Conservation (phyloP, 2,888 invertebrate species). For the Troides oblongomaculatus region DNA sequence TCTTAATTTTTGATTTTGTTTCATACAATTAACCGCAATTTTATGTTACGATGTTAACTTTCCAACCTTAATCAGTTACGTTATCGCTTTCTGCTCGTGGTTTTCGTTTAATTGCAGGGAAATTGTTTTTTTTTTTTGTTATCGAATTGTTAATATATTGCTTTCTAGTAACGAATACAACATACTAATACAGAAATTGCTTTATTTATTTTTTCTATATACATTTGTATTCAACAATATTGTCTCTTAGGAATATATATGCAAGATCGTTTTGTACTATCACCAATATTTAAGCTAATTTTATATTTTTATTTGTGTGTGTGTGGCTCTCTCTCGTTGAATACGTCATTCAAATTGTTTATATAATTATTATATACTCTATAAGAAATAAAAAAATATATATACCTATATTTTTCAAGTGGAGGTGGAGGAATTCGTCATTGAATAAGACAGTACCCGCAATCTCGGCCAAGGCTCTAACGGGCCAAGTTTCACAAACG, state of each 20-base stretch:
- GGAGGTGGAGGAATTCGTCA: conserved; percentile 28
- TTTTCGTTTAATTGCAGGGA: conserved; percentile 16
- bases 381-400: conserved; percentile 14
- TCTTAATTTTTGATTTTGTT: too few species aligned
- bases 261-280: too few species aligned
- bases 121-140: conserved; percentile 7
- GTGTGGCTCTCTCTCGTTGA: too few species aligned
- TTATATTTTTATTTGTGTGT: too few species aligned
- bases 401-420: conserved; percentile 23
- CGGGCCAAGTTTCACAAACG: conserved; percentile 58
- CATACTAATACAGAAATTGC: background rate
- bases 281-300: too few species aligned
- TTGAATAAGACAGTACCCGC: conserved; percentile 33
- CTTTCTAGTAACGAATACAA: background rate
- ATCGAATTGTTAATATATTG: background rate
- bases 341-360: too few species aligned
- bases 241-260: too few species aligned
- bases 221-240: too few species aligned
- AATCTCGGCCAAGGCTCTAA: conserved; percentile 66
- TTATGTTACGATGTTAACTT: conserved; percentile 19
- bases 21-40: too few species aligned
- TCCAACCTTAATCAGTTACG: conserved; percentile 24
- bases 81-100: conserved; percentile 21
- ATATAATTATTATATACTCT: too few species aligned
- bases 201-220: too few species aligned